Base-by-base conservation (phyloP, 2,113 vertebrate genomes). In the Daphoenositta chrysoptera region DNA sequence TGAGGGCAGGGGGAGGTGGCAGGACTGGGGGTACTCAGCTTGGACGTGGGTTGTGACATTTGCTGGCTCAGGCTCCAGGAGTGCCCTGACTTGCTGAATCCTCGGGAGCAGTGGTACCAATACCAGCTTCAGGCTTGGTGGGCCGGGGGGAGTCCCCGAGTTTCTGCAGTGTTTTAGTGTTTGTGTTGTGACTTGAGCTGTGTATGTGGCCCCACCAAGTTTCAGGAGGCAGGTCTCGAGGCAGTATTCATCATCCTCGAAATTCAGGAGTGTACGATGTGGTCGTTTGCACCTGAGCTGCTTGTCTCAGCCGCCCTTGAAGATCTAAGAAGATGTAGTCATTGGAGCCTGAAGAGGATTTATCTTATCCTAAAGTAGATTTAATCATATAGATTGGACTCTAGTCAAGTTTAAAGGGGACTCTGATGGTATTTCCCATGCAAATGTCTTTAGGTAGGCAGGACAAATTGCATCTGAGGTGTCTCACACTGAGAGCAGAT, bases 91-190 rank as follows among this genome's bases (percentile, higher is more conserved):
- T 70, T 51, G 26, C 64, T 51, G 47, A 39, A 18, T 27, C 18
- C 16, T 57, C 0, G 0, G 33, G 30, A 56, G 19, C 21, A 30
- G 11, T 1, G 37, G 53, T 23, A 58, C 30, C 7, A 5, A 16
- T 21, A 12, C 4, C 69, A 53, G 42, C 42, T 39, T 57, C 31
- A 24, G 53, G 31, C 28, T 68, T 53, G 42, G 19, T 58, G 35
- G 37, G 12, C 24, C 0, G 0, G 7, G 10, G 19, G 8, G 6
- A 23, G 14, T 35, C 44, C 4, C 4, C 8, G 16, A 68, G 53
- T 64, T 94, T 73, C 35, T 50, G 5, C 10, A 20, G 44, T 37
- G 22, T 40, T 77, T 23, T 23, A 20, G 45, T 10, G 44, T 48
- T 81, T 13, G 10, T 21, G 13, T 8, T 68, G 22, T 71, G 86